Percentiles rank a stretch among this genome's conserved stretches.
These are phyloP conservation scores for Australoheros facetus DNA, from an alignment of 2,797 vertebrate species.

Conservation along the genomic window DNA sequence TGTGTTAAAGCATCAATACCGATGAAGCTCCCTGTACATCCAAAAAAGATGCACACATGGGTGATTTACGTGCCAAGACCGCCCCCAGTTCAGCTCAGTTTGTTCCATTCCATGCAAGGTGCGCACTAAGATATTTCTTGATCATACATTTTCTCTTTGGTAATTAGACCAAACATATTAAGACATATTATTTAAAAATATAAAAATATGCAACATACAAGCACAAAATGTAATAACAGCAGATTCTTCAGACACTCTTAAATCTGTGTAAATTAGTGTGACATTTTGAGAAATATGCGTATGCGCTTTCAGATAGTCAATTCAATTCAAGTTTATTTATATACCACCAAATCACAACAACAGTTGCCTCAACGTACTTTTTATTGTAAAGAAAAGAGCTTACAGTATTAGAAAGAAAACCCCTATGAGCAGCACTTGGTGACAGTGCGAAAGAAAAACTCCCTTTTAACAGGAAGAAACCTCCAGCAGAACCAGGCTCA, in stretches of 20 bases:
- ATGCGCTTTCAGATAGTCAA: background rate
- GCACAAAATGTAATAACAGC: background rate
- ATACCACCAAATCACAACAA: background rate
- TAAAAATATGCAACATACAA: background rate
- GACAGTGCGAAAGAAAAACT: background rate
- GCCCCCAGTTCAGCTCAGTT: background rate
- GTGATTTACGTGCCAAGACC: background rate
- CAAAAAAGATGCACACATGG: background rate
- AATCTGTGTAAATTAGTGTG: background rate
- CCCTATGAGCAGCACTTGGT: background rate
- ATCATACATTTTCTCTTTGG: background rate
- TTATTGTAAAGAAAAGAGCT: background rate
- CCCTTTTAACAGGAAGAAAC: background rate
- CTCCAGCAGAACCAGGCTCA: background rate
- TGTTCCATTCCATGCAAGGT: background rate
- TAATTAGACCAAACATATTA: background rate
- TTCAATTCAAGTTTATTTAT: background rate
- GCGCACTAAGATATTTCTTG: background rate
- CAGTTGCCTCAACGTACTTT: background rate
- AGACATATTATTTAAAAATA: background rate
- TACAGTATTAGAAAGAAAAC: background rate
- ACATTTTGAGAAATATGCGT: background rate
- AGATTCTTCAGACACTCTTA: background rate
- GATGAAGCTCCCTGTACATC: constrained; percentile 4
- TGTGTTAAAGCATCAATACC: constrained; percentile 17